These are phyloP conservation scores for Pycnomerus fuliginosus DNA, from an alignment of 2,888 invertebrate genomes.

Conservation along the genomic window DNA sequence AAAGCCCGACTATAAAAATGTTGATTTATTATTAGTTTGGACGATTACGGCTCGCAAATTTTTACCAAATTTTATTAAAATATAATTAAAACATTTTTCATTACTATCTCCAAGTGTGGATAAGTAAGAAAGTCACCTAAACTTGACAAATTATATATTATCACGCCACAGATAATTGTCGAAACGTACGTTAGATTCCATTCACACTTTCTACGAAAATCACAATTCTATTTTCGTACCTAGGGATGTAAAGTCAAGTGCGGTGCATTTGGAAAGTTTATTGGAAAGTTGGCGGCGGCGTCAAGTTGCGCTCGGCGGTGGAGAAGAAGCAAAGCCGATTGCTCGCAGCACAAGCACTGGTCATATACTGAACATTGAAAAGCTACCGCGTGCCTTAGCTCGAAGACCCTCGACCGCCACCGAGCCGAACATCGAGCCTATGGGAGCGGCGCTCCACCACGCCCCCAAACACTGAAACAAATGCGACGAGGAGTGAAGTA, in stretches of 20 bases:
- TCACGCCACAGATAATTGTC: constrained; percentile 33
- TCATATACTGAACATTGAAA: constrained; percentile 39
- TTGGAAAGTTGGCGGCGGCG: constrained; percentile 4
- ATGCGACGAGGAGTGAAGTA: constrained; percentile 50
- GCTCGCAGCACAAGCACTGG: constrained; percentile 35
- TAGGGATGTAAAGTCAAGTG: constrained; percentile 10
- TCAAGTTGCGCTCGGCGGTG: constrained; percentile 14
- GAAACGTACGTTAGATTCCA: too few relatives aligned
- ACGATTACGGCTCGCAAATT: constrained; percentile 52
- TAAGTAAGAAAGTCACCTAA: constrained; percentile 12
- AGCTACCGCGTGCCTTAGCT: constrained; percentile 35
- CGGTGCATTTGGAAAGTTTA: constrained; percentile 13
- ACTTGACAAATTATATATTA: constrained; percentile 32
- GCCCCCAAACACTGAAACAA: constrained; percentile 51
- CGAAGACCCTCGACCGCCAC: constrained; percentile 37
- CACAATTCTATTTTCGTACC: too few relatives aligned
- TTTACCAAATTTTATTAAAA: constrained; percentile 45
- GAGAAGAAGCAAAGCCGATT: constrained; percentile 19
- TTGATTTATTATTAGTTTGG: constrained; percentile 54
- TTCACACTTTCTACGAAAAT: too few relatives aligned
- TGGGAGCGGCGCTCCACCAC: constrained; percentile 51
- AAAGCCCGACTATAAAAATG: constrained; percentile 55
- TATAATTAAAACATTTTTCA: constrained; percentile 52
- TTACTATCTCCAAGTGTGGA: constrained; percentile 39
- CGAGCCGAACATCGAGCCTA: constrained; percentile 45